Conservation (phyloP, 2,113 vertebrate species). For the Cyphomyrus discorhynchus region DNA sequence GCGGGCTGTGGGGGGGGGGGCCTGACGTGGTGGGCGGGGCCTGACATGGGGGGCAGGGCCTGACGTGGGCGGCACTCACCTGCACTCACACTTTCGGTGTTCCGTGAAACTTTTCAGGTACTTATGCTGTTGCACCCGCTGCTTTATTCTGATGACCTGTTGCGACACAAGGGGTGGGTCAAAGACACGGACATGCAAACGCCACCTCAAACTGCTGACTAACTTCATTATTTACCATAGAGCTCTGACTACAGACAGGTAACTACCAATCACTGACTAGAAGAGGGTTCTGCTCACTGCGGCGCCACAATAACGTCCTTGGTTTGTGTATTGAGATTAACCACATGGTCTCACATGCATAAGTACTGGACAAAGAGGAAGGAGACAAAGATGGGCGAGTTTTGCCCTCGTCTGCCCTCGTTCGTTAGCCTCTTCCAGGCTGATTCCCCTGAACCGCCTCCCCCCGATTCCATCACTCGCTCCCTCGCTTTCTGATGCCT, state of each 20-base stretch:
- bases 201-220: neutral
- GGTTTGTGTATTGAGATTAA: neutral
- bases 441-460: neutral
- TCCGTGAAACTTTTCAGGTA: conserved; percentile 51
- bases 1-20: neutral
- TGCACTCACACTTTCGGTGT: conserved; percentile 55
- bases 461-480: neutral
- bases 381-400: neutral
- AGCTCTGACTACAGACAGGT: neutral
- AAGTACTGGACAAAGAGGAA: neutral
- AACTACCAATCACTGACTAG: neutral
- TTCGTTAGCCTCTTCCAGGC: neutral
- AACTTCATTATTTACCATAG: neutral
- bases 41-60: neutral
- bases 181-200: conserved; percentile 9
- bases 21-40: neutral
- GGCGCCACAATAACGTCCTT: neutral
- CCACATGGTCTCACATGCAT: neutral
- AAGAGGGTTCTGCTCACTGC: neutral
- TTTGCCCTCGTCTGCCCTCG: neutral
- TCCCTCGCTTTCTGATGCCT: conserved; percentile 13
- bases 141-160: conserved; percentile 49
- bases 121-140: conserved; percentile 34
- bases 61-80: conserved; percentile 36
- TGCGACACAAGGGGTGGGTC: conserved; percentile 2